Conservation (phyloP, 2,888 invertebrate genomes). For the Barypeithes pellucidus region DNA sequence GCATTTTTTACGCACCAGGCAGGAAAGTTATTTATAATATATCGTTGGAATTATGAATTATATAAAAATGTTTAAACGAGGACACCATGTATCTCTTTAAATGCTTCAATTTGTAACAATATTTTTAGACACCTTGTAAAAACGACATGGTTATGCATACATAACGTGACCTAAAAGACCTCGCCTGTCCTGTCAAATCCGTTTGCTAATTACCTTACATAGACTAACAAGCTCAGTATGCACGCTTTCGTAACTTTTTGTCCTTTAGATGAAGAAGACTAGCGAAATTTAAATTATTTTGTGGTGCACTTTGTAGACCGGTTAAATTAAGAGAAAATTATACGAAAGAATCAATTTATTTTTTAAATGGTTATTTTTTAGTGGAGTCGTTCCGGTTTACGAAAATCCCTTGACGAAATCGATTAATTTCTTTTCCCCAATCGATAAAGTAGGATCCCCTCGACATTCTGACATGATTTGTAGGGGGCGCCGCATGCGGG, state of each 20-base stretch:
- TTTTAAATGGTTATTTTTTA: too few species aligned
- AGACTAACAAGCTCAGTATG: constrained; percentile 45
- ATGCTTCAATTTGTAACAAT: background rate
- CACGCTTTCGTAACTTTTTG: constrained; percentile 45
- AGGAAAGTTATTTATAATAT: too few species aligned
- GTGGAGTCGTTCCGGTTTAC: too few species aligned
- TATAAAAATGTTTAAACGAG: too few species aligned
- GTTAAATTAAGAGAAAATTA: constrained; percentile 5
- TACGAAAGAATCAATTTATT: too few species aligned
- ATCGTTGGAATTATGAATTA: too few species aligned
- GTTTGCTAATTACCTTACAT: constrained; percentile 51
- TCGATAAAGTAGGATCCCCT: too few species aligned
- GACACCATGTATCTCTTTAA: background rate
- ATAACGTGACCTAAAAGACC: constrained; percentile 48
- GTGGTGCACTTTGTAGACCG: constrained; percentile 12
- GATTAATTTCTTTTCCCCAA: too few species aligned
- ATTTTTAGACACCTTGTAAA: constrained; percentile 2
- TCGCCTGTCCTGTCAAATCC: constrained; percentile 53
- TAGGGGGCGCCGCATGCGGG: too few species aligned
- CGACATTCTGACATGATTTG: too few species aligned
- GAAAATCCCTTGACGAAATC: too few species aligned
- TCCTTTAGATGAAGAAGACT: constrained; percentile 49
- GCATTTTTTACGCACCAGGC: too few species aligned
- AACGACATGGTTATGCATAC: constrained; percentile 26
- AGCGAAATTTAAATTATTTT: constrained; percentile 24